A percentile compares a stretch with the other conserved stretches of the same genome.
Conservation (phyloP, 2,113 vertebrate species). For the Nycticorax nycticorax region DNA sequence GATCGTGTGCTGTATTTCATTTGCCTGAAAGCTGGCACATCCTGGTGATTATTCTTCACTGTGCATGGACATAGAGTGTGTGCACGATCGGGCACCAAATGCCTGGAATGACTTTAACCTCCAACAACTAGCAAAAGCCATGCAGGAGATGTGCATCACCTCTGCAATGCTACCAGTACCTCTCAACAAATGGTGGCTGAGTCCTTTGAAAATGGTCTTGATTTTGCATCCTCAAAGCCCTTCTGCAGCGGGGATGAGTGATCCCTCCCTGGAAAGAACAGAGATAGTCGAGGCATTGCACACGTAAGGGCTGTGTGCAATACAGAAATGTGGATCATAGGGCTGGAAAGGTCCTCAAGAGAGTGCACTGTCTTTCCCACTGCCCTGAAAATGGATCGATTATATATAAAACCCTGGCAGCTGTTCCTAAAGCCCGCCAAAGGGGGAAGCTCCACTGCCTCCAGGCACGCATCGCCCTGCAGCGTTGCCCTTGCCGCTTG, state of each 20-base stretch:
- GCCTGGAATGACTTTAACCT: background rate
- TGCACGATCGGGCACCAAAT: background rate
- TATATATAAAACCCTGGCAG: background rate
- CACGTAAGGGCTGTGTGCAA: accelerated
- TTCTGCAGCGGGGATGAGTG: background rate
- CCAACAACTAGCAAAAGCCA: background rate
- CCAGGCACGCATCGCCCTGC: accelerated
- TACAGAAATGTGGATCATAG: background rate
- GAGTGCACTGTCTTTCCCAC: background rate
- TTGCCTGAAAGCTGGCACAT: background rate
- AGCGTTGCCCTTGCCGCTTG: background rate
- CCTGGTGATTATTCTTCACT: background rate
- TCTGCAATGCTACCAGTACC: background rate
- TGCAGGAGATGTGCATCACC: background rate
- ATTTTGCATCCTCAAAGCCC: background rate
- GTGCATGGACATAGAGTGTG: background rate
- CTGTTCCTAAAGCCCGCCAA: background rate
- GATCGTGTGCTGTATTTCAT: background rate
- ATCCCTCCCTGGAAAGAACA: background rate
- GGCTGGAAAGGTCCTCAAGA: background rate
- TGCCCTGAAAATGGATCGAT: background rate
- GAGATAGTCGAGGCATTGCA: accelerated
- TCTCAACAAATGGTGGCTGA: background rate
- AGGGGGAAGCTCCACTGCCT: background rate
- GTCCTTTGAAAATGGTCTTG: background rate